These are phyloP conservation scores for Penaeus japonicus DNA, from an alignment of 1,140 invertebrate genomes.

Conservation along the genomic window DNA sequence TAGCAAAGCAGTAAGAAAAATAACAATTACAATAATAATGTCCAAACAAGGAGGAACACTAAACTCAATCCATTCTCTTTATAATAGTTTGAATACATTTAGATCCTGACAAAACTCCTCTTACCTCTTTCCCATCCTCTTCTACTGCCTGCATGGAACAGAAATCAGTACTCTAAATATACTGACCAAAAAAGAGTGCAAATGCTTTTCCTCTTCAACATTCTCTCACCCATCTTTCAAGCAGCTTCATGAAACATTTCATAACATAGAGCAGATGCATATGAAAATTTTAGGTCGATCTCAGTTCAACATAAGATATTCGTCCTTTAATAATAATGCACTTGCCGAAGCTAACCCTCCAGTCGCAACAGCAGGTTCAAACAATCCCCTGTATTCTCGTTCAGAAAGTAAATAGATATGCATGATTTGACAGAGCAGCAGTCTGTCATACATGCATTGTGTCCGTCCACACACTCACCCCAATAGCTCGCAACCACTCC, in stretches of 20 bases:
- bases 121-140: constrained; percentile 52
- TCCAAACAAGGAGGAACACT: too few relatives aligned
- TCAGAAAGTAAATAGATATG: background rate
- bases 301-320: too few relatives aligned
- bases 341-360: too few relatives aligned
- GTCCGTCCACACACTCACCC: constrained; percentile 43
- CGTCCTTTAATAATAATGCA: too few relatives aligned
- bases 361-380: too few relatives aligned
- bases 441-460: background rate
- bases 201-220: background rate
- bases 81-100: background rate
- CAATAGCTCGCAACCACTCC: constrained; percentile 91
- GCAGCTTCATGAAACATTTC: too few relatives aligned
- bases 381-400: too few relatives aligned
- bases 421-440: background rate
- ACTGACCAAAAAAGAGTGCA: background rate
- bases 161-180: background rate
- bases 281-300: too few relatives aligned
- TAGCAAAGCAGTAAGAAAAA: too few relatives aligned
- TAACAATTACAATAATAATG: too few relatives aligned
- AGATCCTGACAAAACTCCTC: background rate
- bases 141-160: constrained; percentile 50
- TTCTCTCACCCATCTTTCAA: background rate
- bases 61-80: too few relatives aligned
- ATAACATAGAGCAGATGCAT: too few relatives aligned